Percentiles rank a stretch among this genome's conserved stretches.
phyloP scores from a whole-genome alignment of 2,113 vertebrate genomes.

The Megaleporinus macrocephalus region DNA sequence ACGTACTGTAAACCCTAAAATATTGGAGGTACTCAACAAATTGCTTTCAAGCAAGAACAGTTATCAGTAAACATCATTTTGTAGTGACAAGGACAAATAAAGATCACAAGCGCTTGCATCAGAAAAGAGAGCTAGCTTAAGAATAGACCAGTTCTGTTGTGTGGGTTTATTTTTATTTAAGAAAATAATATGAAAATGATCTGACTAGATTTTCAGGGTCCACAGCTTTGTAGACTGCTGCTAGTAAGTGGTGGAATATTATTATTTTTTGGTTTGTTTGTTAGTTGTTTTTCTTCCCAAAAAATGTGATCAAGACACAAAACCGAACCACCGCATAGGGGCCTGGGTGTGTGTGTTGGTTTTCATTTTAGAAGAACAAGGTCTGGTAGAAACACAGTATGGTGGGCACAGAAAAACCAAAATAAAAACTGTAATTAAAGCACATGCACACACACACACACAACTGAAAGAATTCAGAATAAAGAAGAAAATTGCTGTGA shows the following conservation, averaged over 20 bases:
- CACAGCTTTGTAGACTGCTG: slow-evolving; percentile 17
- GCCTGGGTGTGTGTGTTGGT: slow-evolving; percentile 37
- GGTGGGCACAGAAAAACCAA: slow-evolving; percentile 60
- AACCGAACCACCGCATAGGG: slow-evolving; percentile 47
- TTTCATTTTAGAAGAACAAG: slow-evolving; percentile 58
- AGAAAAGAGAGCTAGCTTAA: slow-evolving; percentile 52
- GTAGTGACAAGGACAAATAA: not conserved
- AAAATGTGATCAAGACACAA: slow-evolving; percentile 34
- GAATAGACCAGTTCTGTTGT: slow-evolving; percentile 56
- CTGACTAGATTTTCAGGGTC: slow-evolving; percentile 41
- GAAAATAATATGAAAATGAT: slow-evolving; percentile 48
- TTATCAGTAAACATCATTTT: slow-evolving; percentile 20
- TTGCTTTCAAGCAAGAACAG: not conserved
- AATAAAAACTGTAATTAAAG: slow-evolving; percentile 61
- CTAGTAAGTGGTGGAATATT: slow-evolving; percentile 37
- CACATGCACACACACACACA: slow-evolving; percentile 59
- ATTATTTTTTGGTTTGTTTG: no score
- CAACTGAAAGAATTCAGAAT: slow-evolving; percentile 47
- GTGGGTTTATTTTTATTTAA: slow-evolving; percentile 58
- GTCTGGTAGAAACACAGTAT: slow-evolving; percentile 61
- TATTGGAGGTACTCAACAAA: slow-evolving; percentile 28
- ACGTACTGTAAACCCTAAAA: slow-evolving; percentile 47
- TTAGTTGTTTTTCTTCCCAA: slow-evolving; percentile 3
- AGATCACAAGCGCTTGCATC: not conserved
- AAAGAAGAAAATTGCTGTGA: slow-evolving; percentile 64